A percentile compares a stretch with the other conserved stretches of the same genome.
phyloP scores from a whole-genome alignment of 2,797 vertebrate genomes.

The Heterohyrax brucei region DNA sequence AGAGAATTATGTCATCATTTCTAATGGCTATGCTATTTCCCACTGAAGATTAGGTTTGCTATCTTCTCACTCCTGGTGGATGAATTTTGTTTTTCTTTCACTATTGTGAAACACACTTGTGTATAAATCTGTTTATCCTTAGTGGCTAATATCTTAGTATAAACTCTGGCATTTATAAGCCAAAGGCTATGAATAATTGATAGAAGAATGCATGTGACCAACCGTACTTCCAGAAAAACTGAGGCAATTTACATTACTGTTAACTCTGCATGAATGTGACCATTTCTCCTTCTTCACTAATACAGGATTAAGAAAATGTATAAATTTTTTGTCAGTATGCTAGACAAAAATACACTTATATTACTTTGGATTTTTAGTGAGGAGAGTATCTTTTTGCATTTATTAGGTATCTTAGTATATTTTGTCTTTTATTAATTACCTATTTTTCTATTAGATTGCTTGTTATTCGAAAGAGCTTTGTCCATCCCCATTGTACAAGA shows the following conservation, averaged over 20 bases:
- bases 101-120: slow-evolving; percentile 31
- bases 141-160: background rate
- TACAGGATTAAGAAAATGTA: background rate
- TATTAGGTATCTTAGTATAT: background rate
- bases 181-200: background rate
- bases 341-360: background rate
- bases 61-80: background rate
- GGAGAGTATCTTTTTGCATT: background rate
- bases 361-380: background rate
- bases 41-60: background rate
- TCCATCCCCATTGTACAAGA: background rate
- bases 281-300: background rate
- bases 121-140: background rate
- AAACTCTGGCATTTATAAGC: background rate
- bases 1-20: slow-evolving; percentile 22
- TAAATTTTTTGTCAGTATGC: background rate
- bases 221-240: slow-evolving; percentile 7
- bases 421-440: background rate
- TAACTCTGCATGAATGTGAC: background rate
- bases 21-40: background rate
- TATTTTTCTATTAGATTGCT: background rate
- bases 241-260: background rate
- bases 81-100: slow-evolving; percentile 3
- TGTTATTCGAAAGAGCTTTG: background rate
- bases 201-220: background rate